Evolutionary conservation across 2,797 vertebrate genomes (phyloP).

Genomic region (Petrocephalus sullivani): DNA sequence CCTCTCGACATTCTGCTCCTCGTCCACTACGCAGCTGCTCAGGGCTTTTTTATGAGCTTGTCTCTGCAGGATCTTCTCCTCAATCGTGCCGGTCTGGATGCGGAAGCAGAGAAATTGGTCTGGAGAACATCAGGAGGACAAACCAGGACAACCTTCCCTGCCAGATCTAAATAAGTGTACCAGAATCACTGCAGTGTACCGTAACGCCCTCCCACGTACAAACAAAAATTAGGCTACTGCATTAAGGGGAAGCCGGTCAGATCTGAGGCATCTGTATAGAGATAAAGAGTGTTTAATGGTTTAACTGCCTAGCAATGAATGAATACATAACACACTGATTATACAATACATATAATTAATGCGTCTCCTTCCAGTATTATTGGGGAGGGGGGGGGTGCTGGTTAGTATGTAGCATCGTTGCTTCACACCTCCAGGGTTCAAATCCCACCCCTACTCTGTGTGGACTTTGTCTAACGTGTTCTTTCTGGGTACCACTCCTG

Average conservation of each 20-base stretch:
- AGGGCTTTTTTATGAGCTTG: conserved; percentile 96
- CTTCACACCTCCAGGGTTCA: neutral
- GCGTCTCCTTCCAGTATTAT: neutral
- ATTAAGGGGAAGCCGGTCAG: neutral
- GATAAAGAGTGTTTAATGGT: neutral
- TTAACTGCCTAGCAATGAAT: neutral
- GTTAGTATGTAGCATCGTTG: neutral
- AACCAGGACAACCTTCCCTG: neutral
- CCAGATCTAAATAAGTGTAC: neutral
- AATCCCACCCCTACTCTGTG: neutral
- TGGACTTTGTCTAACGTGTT: neutral
- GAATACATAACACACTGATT: neutral
- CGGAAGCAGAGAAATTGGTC: conserved; percentile 15
- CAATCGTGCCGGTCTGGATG: conserved; percentile 85
- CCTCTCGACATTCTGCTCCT: conserved; percentile 90
- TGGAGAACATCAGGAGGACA: neutral
- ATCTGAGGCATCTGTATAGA: neutral
- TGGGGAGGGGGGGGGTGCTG: neutral
- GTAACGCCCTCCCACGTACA: neutral
- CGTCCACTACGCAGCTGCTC: conserved; percentile 95
- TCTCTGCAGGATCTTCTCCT: conserved; percentile 96
- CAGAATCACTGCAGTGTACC: neutral
- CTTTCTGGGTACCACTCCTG: neutral
- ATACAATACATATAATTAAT: neutral
- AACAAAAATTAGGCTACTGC: neutral